A percentile compares a stretch with the other conserved stretches of the same genome.
These are phyloP conservation scores for Sinonovacula constricta DNA, from an alignment of 1,140 invertebrate species.

Conservation along the genomic window DNA sequence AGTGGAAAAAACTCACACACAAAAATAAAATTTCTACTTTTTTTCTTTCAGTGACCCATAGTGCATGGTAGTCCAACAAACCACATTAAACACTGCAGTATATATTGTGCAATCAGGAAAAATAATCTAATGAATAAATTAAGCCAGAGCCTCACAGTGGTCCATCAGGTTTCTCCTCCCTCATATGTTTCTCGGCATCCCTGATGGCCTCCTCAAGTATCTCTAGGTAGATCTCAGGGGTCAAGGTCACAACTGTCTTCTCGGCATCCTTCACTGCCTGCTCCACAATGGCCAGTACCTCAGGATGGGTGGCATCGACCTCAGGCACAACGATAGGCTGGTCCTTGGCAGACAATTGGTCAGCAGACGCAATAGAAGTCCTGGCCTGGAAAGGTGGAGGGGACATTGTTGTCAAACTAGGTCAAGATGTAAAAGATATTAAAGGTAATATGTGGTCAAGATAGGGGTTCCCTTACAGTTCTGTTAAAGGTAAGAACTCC, in stretches of 20 bases:
- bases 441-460: too few species aligned
- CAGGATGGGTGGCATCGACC: conserved; percentile 74
- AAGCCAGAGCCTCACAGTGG: conserved; percentile 68
- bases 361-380: conserved; percentile 15
- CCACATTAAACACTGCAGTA: too few species aligned
- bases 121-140: background rate
- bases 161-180: conserved; percentile 63
- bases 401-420: background rate
- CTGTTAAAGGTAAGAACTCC: too few species aligned
- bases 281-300: conserved; percentile 73
- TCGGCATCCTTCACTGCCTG: conserved; percentile 71
- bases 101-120: background rate
- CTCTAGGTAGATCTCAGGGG: conserved; percentile 72
- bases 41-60: too few species aligned
- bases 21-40: background rate
- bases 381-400: background rate
- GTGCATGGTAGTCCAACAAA: too few species aligned
- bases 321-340: conserved; percentile 46
- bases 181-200: conserved; percentile 70
- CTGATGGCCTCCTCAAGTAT: conserved; percentile 72
- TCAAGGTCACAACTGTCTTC: conserved; percentile 62
- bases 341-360: conserved; percentile 1
- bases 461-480: too few species aligned
- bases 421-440: too few species aligned
- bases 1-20: background rate